A percentile compares a stretch with the other conserved stretches of the same genome.
Evolutionary conservation across 2,797 vertebrate species (phyloP).

Genomic region (Lepus townsendii): DNA sequence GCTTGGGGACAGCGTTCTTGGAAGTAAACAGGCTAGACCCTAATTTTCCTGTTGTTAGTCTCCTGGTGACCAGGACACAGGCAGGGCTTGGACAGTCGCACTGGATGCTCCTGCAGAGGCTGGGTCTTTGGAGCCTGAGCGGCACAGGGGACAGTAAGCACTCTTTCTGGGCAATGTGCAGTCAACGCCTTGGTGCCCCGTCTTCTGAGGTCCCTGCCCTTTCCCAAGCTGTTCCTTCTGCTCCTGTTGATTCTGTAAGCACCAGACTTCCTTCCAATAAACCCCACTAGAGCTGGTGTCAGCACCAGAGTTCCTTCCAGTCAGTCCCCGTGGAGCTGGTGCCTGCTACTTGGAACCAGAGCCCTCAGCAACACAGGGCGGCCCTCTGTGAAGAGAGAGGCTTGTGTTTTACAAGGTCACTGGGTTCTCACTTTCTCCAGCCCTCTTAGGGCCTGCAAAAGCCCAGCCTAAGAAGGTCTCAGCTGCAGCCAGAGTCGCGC

Average conservation of each 20-base stretch:
- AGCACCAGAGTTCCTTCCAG: conserved; percentile 72
- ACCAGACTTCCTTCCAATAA: conserved; percentile 79
- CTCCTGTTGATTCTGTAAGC: conserved; percentile 75
- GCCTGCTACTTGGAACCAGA: conserved; percentile 64
- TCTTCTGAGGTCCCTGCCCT: not conserved
- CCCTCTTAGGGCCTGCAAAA: conserved; percentile 63
- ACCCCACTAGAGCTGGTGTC: conserved; percentile 71
- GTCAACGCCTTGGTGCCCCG: not conserved
- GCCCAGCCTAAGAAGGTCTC: conserved; percentile 14
- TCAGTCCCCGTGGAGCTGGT: conserved; percentile 53
- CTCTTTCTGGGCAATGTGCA: not conserved
- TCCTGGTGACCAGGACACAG: not conserved
- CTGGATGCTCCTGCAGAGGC: not conserved
- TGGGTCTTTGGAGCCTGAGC: not conserved
- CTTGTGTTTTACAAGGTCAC: conserved; percentile 63
- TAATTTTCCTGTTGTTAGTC: not conserved
- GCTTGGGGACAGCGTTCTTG: not conserved
- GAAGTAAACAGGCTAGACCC: not conserved
- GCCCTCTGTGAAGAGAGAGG: conserved; percentile 61
- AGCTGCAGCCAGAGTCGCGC: not conserved
- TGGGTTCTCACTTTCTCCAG: conserved; percentile 30
- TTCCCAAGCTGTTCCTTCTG: conserved; percentile 47
- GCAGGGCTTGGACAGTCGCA: not conserved
- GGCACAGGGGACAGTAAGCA: not conserved
- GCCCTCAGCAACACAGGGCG: not conserved